phyloP scores from a whole-genome alignment of 2,113 vertebrate genomes.

The Jacana jacana region DNA sequence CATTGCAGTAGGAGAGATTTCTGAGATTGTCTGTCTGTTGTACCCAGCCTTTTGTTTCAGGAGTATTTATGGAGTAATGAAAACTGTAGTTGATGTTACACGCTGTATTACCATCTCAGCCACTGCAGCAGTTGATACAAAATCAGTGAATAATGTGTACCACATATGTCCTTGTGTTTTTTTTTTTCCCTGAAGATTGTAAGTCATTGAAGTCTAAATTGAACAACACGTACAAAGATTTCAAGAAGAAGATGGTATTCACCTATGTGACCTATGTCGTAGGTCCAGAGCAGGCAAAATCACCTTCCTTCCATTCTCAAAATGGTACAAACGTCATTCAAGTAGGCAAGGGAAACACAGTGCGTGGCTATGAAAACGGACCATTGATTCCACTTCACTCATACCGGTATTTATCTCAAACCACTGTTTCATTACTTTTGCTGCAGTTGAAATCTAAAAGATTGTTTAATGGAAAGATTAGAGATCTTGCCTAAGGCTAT shows the following conservation, averaged over 20 bases:
- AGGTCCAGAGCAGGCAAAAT: background rate
- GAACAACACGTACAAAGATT: conserved; percentile 70
- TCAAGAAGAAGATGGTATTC: conserved; percentile 40
- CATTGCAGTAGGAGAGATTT: background rate
- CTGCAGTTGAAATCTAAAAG: background rate
- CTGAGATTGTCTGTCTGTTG: background rate
- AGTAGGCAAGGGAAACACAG: conserved; percentile 58
- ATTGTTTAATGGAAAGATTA: background rate
- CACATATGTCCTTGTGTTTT: background rate
- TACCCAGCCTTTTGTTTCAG: background rate
- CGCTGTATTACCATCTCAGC: background rate
- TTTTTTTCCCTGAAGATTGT: background rate
- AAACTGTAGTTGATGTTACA: background rate
- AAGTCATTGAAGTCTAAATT: conserved; percentile 25
- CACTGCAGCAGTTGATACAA: background rate
- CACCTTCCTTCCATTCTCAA: background rate
- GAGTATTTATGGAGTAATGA: background rate
- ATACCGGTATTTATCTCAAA: conserved; percentile 69
- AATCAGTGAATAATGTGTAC: background rate
- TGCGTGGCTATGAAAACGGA: conserved; percentile 65
- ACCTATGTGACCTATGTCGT: conserved; percentile 70
- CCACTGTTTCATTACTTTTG: background rate
- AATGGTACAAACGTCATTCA: conserved; percentile 15
- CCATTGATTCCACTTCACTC: conserved; percentile 67
- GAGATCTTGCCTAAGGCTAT: background rate